A percentile compares a stretch with the other conserved stretches of the same genome.
Evolutionary conservation across 2,888 invertebrate genomes (phyloP).

Genomic region (Pasiphila rectangulata): DNA sequence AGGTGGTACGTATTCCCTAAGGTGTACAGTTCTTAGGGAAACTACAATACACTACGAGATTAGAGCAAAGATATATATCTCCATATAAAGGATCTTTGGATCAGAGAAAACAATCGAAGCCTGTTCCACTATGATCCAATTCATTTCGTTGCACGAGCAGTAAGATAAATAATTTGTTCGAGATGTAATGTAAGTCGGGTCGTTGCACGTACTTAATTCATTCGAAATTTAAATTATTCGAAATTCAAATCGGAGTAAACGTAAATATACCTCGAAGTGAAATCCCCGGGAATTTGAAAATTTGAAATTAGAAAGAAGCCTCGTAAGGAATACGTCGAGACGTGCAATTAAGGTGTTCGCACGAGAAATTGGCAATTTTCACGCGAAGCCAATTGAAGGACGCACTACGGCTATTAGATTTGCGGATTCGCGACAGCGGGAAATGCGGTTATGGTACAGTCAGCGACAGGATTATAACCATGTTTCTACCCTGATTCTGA

Average conservation of each 20-base stretch:
- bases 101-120: no score
- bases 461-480: no score
- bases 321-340: constrained; percentile 38
- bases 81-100: no score
- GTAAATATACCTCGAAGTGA: constrained; percentile 14
- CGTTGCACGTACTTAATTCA: no score
- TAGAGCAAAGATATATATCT: no score
- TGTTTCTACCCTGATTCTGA: no score
- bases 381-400: constrained; percentile 49
- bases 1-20: no score
- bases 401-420: constrained; percentile 31
- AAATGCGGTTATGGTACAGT: constrained; percentile 5
- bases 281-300: no score
- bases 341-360: constrained; percentile 44
- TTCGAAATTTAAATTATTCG: background rate
- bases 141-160: no score
- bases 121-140: no score
- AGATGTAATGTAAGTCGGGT: background rate
- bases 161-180: constrained; percentile 1
- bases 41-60: no score
- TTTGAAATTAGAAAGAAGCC: constrained; percentile 32
- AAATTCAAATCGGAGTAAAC: background rate
- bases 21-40: no score
- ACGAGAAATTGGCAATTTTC: constrained; percentile 61
- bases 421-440: constrained; percentile 18